Base-by-base conservation (phyloP, 1,140 invertebrate species). In the Epicauta chinensis region DNA sequence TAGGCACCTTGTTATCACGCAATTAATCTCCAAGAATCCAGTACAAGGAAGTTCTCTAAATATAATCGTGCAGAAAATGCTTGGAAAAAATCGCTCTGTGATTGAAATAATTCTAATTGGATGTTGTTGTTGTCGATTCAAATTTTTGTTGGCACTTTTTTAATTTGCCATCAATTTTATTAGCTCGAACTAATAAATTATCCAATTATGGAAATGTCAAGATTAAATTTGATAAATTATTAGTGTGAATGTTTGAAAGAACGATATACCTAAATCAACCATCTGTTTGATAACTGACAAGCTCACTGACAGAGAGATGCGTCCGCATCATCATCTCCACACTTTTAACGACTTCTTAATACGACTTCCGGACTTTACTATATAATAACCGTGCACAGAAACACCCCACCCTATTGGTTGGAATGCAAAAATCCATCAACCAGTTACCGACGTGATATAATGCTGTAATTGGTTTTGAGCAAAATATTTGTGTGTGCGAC, bases 191-290 rank as follows among this genome's bases (percentile, higher is more conserved):
- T 35, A 46, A 46, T 46, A 35, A 34, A 16, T 44, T 40, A 40
- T 11, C 17, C n/a, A 15, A 40, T 16, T 23, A 23, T 23, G 15
- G 38, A 11, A 23, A 46, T 16, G 44, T 46, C 45, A 47, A 16
- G 31, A 47, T 47, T 47, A 47, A 37, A 37, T 47, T 47, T 47
- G 45, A 47, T 47, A 47, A 37, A 47, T 47, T 15, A 34, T 32
- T 30, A 13, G 37, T 13, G 34, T 47, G 45, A 38, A 38, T 16
- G 38, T 16, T 15, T 40, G 14, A 40, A 17, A n/a, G 17, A 40
- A 44, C 4, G 23, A 3, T 44, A 44, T 31, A 44, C 45, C 45
- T 34, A 12, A 35, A 47, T 47, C 45, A 38, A 37, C 34, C 45
- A 47, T 47, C 45, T 47, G 45, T 23, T 35, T 12, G 16, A 23